Percentiles rank a stretch among this genome's conserved stretches.
These are phyloP conservation scores for Tanypteryx hageni DNA, from an alignment of 2,888 invertebrate species.

Conservation along the genomic window DNA sequence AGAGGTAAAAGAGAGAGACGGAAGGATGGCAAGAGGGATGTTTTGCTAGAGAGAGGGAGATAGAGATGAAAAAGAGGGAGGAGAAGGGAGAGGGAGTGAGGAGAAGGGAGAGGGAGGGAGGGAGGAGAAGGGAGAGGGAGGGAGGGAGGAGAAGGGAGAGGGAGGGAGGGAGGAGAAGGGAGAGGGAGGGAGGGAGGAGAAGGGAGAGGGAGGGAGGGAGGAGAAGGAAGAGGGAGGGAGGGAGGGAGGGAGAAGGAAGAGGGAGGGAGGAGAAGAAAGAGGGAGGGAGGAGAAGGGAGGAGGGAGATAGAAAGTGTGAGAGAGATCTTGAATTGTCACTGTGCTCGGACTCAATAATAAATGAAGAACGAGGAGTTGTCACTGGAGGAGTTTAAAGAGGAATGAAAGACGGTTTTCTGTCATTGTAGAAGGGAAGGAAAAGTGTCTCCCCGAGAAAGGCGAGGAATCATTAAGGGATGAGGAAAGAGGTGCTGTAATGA, in stretches of 20 bases:
- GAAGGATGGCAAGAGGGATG: neutral
- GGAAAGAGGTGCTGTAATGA: slow-evolving; percentile 38
- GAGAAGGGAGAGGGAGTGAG: neutral
- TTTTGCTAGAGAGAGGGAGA: neutral
- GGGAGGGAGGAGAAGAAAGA: neutral
- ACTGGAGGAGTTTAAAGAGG: neutral
- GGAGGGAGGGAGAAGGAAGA: neutral
- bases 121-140: too few species aligned
- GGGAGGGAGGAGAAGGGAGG: neutral
- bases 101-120: neutral
- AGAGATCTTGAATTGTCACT: slow-evolving; percentile 8
- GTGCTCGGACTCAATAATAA: slow-evolving; percentile 57
- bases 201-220: neutral
- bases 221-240: neutral
- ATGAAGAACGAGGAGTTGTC: slow-evolving; percentile 18
- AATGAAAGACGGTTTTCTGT: neutral
- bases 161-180: neutral
- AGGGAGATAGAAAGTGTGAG: neutral
- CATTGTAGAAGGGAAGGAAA: neutral
- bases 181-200: neutral
- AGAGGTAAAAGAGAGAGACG: too few species aligned
- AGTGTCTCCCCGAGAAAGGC: neutral
- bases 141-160: neutral
- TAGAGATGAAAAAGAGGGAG: neutral
- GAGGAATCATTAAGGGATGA: slow-evolving; percentile 36